Evolutionary conservation across 1,140 invertebrate genomes (phyloP).

Genomic region (Mactra quadrangularis): DNA sequence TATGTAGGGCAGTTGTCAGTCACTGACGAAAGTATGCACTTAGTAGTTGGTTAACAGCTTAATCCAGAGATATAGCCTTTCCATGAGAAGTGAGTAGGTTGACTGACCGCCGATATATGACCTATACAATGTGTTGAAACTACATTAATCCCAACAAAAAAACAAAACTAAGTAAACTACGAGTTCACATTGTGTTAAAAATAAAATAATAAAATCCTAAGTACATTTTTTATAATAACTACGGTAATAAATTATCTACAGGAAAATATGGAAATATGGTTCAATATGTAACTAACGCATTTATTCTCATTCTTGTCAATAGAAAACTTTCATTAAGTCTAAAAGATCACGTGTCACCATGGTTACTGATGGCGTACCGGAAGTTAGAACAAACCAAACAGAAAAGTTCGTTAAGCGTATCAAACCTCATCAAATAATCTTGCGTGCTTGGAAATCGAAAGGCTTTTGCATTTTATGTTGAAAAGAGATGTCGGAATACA

Average conservation of each 20-base stretch:
- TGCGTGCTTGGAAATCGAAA: slow-evolving; percentile 63
- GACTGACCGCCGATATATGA: no score
- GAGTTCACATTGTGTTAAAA: no score
- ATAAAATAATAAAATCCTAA: no score
- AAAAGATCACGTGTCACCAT: slow-evolving; percentile 51
- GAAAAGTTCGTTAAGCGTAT: slow-evolving; percentile 61
- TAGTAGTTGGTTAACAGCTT: no score
- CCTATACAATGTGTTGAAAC: no score
- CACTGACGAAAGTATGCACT: no score
- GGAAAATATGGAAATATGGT: slow-evolving; percentile 59
- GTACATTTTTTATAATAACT: no score
- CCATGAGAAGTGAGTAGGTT: no score
- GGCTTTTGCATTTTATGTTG: slow-evolving; percentile 32
- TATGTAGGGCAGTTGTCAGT: no score
- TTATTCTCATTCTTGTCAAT: slow-evolving; percentile 54
- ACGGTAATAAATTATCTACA: slow-evolving; percentile 56
- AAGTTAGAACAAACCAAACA: slow-evolving; percentile 61
- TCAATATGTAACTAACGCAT: slow-evolving; percentile 59
- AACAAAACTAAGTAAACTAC: no score
- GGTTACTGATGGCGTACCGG: slow-evolving; percentile 52
- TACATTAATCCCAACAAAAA: no score
- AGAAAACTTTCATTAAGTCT: slow-evolving; percentile 63
- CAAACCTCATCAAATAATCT: slow-evolving; percentile 62
- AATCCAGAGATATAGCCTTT: no score
- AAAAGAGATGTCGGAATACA: slow-evolving; percentile 50